phyloP scores from a whole-genome alignment of 2,888 invertebrate species.

The Coronaproctus castanopsis region DNA sequence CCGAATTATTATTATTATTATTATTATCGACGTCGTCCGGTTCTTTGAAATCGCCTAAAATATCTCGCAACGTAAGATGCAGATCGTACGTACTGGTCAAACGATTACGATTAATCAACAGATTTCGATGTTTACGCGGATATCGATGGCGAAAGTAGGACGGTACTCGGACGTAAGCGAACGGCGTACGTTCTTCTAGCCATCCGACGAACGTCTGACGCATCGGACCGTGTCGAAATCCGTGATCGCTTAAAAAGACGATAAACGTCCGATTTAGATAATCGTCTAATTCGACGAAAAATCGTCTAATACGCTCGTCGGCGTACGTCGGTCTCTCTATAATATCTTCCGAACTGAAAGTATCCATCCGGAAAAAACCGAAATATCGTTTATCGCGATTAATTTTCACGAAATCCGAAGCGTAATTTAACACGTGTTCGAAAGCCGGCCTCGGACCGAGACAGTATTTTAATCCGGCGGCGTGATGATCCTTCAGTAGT shows the following conservation, averaged over 20 bases:
- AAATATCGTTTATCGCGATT: conserved; percentile 43
- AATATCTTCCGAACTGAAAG: conserved; percentile 48
- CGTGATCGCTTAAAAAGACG: conserved; percentile 58
- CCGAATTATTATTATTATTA: neutral
- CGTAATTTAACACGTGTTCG: conserved; percentile 48
- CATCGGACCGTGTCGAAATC: conserved; percentile 52
- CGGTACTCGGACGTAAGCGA: conserved; percentile 48
- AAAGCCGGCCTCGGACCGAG: conserved; percentile 40
- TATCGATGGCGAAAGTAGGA: conserved; percentile 34
- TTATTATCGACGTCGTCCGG: conserved; percentile 8
- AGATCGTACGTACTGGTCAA: conserved; percentile 58
- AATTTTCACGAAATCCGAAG: conserved; percentile 41
- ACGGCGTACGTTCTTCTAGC: conserved; percentile 57
- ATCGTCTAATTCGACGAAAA: conserved; percentile 35
- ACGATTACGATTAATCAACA: conserved; percentile 40
- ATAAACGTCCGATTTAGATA: conserved; percentile 42
- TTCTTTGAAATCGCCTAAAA: conserved; percentile 29
- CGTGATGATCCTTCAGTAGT: conserved; percentile 30
- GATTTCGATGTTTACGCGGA: conserved; percentile 33
- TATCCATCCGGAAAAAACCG: conserved; percentile 59
- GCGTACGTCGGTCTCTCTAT: conserved; percentile 43
- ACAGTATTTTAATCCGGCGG: conserved; percentile 35
- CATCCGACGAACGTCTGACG: conserved; percentile 47
- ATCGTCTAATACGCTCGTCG: conserved; percentile 29
- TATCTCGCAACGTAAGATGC: conserved; percentile 45